phyloP scores from a whole-genome alignment of 2,113 vertebrate genomes.

The cattle (Bos taurus) region DNA sequence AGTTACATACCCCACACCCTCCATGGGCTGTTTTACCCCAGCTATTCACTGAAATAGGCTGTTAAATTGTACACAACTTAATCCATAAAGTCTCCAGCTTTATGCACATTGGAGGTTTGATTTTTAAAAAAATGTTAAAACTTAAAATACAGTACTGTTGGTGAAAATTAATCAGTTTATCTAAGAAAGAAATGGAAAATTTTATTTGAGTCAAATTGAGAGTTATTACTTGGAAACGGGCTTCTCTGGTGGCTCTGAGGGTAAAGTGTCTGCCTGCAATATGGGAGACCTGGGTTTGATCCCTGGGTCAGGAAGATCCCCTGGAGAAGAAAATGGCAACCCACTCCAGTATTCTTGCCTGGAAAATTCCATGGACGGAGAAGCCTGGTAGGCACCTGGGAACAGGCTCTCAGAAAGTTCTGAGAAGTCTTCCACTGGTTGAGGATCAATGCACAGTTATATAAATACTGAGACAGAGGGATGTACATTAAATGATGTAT shows the following conservation, averaged over 20 bases:
- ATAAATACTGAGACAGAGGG: not conserved
- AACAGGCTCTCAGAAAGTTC: not conserved
- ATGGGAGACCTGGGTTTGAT: not conserved
- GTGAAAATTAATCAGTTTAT: not conserved
- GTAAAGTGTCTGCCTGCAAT: not conserved
- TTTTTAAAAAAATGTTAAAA: conserved; percentile 7
- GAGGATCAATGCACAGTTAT: not conserved
- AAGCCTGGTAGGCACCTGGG: not conserved
- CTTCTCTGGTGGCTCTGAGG: not conserved
- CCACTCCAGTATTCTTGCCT: not conserved
- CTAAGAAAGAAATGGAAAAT: not conserved
- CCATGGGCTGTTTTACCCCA: not conserved
- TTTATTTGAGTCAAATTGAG: not conserved
- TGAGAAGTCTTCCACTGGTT: not conserved
- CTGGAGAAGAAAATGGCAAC: not conserved
- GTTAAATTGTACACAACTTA: not conserved
- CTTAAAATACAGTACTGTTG: not conserved
- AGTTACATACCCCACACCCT: not conserved
- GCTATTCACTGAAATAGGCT: not conserved
- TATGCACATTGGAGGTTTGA: not conserved
- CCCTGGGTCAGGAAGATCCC: not conserved
- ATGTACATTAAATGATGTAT: not conserved
- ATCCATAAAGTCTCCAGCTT: not conserved
- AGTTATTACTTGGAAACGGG: not conserved
- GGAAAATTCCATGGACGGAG: not conserved